These are phyloP conservation scores for Pemphredon lugubris DNA, from an alignment of 2,888 invertebrate genomes.

Conservation along the genomic window DNA sequence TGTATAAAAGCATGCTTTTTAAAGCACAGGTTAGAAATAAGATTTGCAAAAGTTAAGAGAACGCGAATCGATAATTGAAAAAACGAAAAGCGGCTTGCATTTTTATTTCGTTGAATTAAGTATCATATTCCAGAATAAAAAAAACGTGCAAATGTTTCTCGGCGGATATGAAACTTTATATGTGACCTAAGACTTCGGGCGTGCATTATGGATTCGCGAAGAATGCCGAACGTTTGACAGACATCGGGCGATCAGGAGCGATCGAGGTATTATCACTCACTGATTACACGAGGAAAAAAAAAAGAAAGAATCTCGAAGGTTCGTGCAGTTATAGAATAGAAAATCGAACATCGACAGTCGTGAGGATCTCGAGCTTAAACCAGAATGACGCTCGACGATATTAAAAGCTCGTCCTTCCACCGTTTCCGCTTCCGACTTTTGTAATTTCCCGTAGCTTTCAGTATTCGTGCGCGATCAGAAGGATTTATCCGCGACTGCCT, in stretches of 20 bases:
- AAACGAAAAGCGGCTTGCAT: no score
- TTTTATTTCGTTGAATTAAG: no score
- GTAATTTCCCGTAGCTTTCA: slow-evolving; percentile 79
- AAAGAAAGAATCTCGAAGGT: slow-evolving; percentile 44
- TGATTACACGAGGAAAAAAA: slow-evolving; percentile 28
- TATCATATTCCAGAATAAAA: no score
- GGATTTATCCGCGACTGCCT: slow-evolving; percentile 60
- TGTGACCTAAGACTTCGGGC: no score
- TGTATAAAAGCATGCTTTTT: no score
- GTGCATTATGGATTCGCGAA: no score
- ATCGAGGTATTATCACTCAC: slow-evolving; percentile 36
- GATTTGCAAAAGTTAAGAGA: no score
- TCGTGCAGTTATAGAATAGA: slow-evolving; percentile 41
- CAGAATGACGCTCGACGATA: slow-evolving; percentile 71
- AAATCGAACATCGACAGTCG: slow-evolving; percentile 60
- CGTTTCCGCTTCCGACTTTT: slow-evolving; percentile 80
- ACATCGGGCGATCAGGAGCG: not conserved
- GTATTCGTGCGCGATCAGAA: slow-evolving; percentile 54
- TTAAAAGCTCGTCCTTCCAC: slow-evolving; percentile 78
- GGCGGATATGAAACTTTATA: no score
- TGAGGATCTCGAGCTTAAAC: slow-evolving; percentile 60
- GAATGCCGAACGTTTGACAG: no score
- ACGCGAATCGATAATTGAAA: no score
- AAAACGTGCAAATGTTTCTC: no score
- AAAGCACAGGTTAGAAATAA: no score